Percentiles rank a stretch among this genome's conserved stretches.
Conservation (phyloP, 2,797 vertebrate genomes). For the Tokudaia muenninki region DNA sequence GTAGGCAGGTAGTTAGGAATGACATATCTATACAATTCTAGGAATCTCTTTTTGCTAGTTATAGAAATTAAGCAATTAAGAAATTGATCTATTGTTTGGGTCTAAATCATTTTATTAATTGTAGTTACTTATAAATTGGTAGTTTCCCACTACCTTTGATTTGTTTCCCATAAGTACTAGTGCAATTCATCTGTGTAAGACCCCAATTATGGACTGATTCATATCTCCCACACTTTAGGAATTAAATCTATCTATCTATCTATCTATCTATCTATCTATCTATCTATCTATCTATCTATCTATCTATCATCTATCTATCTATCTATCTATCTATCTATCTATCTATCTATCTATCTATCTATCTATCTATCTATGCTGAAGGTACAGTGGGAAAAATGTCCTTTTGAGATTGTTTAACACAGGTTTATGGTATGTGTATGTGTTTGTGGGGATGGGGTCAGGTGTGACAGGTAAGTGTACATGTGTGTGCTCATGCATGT, state of each 20-base stretch:
- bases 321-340: no score
- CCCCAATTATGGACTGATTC: background rate
- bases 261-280: no score
- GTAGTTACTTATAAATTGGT: background rate
- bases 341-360: no score
- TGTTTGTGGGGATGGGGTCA: background rate
- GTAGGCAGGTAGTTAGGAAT: background rate
- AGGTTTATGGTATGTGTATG: background rate
- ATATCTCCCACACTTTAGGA: background rate
- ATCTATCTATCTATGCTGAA: background rate
- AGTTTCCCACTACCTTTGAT: background rate
- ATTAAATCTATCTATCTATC: background rate
- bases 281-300: no score
- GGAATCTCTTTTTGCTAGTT: background rate
- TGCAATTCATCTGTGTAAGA: background rate
- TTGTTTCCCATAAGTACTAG: background rate
- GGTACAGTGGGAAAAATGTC: background rate
- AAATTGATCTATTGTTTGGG: background rate
- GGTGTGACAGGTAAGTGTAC: background rate
- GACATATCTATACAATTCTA: slow-evolving; percentile 28
- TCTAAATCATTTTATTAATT: background rate
- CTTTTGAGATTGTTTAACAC: background rate
- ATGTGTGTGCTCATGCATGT: background rate
- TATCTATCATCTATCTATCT: no score
- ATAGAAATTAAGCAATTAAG: background rate